Base-by-base conservation (phyloP, 2,797 vertebrate genomes). In the Tachyglossus aculeatus region DNA sequence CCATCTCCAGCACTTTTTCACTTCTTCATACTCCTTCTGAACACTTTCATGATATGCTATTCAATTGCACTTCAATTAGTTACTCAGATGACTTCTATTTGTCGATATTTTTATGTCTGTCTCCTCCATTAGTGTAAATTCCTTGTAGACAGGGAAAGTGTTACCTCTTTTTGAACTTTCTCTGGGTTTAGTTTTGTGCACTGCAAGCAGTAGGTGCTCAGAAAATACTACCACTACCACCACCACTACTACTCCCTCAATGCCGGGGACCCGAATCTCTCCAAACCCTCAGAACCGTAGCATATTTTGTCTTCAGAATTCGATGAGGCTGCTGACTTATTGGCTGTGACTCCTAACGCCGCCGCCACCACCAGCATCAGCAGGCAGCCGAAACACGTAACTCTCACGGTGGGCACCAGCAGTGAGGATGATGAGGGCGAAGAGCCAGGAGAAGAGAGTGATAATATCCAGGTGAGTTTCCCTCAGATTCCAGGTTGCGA, bases 321-420 rank as follows among this genome's bases (percentile, higher is more conserved):
- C 37, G 92, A 95, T 13, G 95, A 94, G 80, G 94, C 95, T 3
- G 83, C 92, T 19, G 91, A 92, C 80, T 88, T 96, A 48, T 65
- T 96, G 44, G 90, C 94, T 7, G 92, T 87, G 32, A 90, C 92
- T 70, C 92, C 94, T 0, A 87, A 88, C 5, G 94, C 94, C 40
- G 90, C 92, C 59, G 86, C 92, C 34, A 94, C 91, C 1, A 81
- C 91, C 66, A 93, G 91, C 7, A 63, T 86, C 40, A 80, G 83
- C 0, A 74, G 59, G 60, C 70, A 83, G 71, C 57, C 32, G 47
- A 56, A 52, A 34, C 69, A 80, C 1, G 61, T 86, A 54, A 52
- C 79, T 13, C 74, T 90, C 64, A 62, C 71, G 0, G 6, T 89
- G 64, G 80, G 48, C 50, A 48, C 75, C 5, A 61, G 34, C 14